A percentile compares a stretch with the other conserved stretches of the same genome.
These are phyloP conservation scores for Machimus rusticus DNA, from an alignment of 2,888 invertebrate species.

Conservation along the genomic window DNA sequence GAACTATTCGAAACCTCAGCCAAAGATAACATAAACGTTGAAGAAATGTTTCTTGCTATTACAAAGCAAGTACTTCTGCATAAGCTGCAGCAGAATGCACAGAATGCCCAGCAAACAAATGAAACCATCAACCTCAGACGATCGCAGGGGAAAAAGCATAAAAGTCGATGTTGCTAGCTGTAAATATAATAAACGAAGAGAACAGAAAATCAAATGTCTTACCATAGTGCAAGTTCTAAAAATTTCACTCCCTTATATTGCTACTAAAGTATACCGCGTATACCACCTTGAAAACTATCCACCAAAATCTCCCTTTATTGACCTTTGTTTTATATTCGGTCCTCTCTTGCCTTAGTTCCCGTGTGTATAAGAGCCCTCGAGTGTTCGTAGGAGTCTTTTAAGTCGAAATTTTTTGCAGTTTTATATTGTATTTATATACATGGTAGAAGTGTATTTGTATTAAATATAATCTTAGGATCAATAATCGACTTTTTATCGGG, in stretches of 20 bases:
- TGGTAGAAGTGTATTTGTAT: conserved; percentile 42
- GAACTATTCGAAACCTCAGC: conserved; percentile 98
- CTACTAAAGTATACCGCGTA: not conserved
- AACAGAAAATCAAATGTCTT: conserved; percentile 42
- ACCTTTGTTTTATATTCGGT: not conserved
- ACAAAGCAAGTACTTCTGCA: conserved; percentile 65
- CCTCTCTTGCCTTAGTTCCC: not conserved
- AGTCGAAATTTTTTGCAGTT: conserved; percentile 19
- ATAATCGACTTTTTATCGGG: not conserved
- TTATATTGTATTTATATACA: conserved; percentile 42
- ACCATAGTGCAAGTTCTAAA: conserved; percentile 37
- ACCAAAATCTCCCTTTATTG: not conserved
- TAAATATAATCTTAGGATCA: conserved; percentile 30
- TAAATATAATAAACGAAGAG: conserved; percentile 43
- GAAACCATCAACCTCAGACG: conserved; percentile 59
- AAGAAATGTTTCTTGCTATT: conserved; percentile 88
- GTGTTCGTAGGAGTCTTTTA: conserved; percentile 7
- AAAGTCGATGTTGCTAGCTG: conserved; percentile 60
- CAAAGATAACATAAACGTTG: conserved; percentile 98
- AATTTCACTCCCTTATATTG: not conserved
- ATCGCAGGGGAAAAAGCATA: conserved; percentile 56
- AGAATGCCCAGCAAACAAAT: conserved; percentile 59
- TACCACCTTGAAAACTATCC: not conserved
- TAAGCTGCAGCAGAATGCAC: conserved; percentile 59
- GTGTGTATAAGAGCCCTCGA: not conserved